These are phyloP conservation scores for Gymnoscelis rufifasciata DNA, from an alignment of 2,888 invertebrate species.

Conservation along the genomic window DNA sequence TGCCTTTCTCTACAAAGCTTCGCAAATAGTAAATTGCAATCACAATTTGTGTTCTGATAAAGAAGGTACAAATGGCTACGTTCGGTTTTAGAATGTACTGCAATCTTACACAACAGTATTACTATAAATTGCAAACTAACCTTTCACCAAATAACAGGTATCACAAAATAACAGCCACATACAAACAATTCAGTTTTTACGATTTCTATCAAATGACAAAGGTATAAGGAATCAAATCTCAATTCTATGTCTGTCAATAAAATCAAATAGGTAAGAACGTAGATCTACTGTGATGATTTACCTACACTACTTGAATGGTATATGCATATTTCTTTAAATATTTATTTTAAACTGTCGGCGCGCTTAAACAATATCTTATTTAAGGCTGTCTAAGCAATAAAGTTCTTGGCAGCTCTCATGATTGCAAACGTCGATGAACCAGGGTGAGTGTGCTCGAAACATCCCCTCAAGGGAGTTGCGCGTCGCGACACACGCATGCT, in stretches of 20 bases:
- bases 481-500: conserved; percentile 27
- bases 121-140: conserved; percentile 51
- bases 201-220: too few species aligned
- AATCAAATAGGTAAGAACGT: too few species aligned
- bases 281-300: too few species aligned
- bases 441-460: conserved; percentile 22
- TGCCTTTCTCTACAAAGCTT: conserved; percentile 50
- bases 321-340: too few species aligned
- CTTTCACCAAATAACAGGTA: conserved; percentile 46
- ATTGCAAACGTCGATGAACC: conserved; percentile 26
- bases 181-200: conserved; percentile 14
- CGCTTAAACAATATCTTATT: too few species aligned
- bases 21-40: conserved; percentile 46
- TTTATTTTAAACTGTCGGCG: too few species aligned
- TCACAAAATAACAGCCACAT: conserved; percentile 24
- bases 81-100: conserved; percentile 44
- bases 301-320: too few species aligned
- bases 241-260: too few species aligned
- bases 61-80: conserved; percentile 41
- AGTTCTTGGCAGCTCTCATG: too few species aligned
- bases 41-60: conserved; percentile 45
- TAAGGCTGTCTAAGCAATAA: too few species aligned
- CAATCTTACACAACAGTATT: conserved; percentile 43
- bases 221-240: too few species aligned
- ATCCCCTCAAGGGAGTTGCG: conserved; percentile 21